Conservation (phyloP, 2,113 vertebrate species). For the Genyomyrus donnyi region DNA sequence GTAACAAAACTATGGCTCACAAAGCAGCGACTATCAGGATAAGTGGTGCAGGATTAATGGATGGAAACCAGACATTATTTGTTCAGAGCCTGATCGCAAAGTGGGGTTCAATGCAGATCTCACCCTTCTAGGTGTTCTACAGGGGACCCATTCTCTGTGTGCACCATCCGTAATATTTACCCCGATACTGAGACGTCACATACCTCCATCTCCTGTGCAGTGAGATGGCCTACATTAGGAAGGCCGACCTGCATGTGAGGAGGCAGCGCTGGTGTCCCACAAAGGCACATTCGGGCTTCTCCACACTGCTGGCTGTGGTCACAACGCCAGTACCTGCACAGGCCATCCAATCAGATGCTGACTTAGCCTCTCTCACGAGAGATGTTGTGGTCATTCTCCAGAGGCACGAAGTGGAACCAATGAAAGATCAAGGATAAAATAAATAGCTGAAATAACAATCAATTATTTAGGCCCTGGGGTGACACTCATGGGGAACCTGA, state of each 20-base stretch:
- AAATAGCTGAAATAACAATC: slow-evolving; percentile 59
- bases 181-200: not conserved
- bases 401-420: slow-evolving; percentile 42
- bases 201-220: not conserved
- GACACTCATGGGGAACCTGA: slow-evolving; percentile 57
- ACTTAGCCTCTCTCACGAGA: not conserved
- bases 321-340: not conserved
- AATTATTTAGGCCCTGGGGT: slow-evolving; percentile 60
- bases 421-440: slow-evolving; percentile 44
- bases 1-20: not conserved
- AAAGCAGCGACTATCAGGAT: not conserved
- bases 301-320: not conserved
- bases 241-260: not conserved
- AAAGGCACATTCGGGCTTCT: not conserved
- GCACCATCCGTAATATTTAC: not conserved
- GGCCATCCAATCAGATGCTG: not conserved
- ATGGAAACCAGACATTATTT: not conserved
- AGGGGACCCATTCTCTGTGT: not conserved
- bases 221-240: not conserved
- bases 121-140: not conserved
- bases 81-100: too few relatives aligned
- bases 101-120: too few relatives aligned
- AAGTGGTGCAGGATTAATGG: not conserved
- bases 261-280: not conserved
- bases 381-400: not conserved